Base-by-base conservation (phyloP, 1,140 invertebrate genomes). In the Chymomyza costata region DNA sequence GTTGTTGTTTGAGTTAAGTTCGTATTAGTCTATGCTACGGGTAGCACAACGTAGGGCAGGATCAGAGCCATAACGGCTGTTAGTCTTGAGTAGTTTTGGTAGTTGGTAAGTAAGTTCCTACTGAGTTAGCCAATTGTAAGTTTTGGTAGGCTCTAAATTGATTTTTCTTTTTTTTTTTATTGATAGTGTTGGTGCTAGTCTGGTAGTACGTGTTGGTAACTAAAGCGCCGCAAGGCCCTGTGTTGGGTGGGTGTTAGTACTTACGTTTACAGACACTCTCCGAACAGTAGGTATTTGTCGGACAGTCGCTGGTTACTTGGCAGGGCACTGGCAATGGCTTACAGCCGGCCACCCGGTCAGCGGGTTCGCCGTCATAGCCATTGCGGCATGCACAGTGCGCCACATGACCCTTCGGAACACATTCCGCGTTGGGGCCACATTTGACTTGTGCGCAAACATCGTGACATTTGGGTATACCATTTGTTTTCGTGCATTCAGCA, bases 361-460 rank as follows among this genome's bases (percentile, higher is more conserved):
- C 88, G 13, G 93, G 88, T 87, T 94, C 90, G 38, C 93, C 94
- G 82, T 91, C 88, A 65, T 93, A 95, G 34, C 93, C 93, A 46
- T 86, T 62, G 65, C 90, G 89, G 85, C 95, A 97, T 65, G 90
- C 89, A 85, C 95, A 97, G 58, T 91, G 88, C 5, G 90, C 91
- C 17, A 87, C 86, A 83, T 95, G 94, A 70, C 92, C 90, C 37
- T 87, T 86, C 37, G 92, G 89, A 45, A 90, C 67, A 86, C 95
- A 97, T 65, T 95, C 93, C n/a, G 94, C 88, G 86, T 96, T 95
- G 10, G 89, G 87, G 39, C 93, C 94, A 88, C 95, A 97, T 46
- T 87, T 86, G 2, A 90, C 87, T 47, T 88, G 88, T 65, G 92
- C 90, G 85, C 95, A 97, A 31, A 92, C 92, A 87, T 94, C 92